phyloP scores from a whole-genome alignment of 2,797 vertebrate species.

The Oreortyx pictus region DNA sequence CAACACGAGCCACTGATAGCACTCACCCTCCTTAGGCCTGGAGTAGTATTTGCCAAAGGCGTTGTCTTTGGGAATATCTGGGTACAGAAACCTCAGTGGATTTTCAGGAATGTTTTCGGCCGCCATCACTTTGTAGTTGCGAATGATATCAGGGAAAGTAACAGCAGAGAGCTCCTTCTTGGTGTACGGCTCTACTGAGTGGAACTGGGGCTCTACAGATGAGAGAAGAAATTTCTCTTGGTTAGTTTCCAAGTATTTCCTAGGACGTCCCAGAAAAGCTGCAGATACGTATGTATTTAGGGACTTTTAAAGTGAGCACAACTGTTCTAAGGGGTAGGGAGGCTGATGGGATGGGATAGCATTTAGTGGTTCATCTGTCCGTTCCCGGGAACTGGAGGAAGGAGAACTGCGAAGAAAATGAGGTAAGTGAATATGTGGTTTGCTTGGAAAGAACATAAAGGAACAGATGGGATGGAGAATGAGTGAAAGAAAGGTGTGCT shows the following conservation, averaged over 20 bases:
- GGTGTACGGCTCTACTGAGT: conserved; percentile 96
- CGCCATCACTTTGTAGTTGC: conserved; percentile 97
- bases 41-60: conserved; percentile 96
- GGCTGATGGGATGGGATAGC: no score
- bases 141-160: conserved; percentile 94
- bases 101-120: conserved; percentile 97
- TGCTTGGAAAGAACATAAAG: not conserved
- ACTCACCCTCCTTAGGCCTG: conserved; percentile 90
- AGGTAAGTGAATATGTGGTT: not conserved
- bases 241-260: not conserved
- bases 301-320: no score
- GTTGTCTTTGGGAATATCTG: conserved; percentile 89
- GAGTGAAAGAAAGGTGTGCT: not conserved
- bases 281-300: no score
- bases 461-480: accelerated
- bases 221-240: not conserved
- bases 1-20: accelerated
- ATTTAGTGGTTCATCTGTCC: accelerated
- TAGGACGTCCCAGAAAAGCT: not conserved
- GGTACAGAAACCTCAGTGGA: conserved; percentile 92
- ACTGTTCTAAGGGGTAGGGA: no score
- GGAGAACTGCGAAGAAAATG: not conserved
- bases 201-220: conserved; percentile 84
- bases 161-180: conserved; percentile 94
- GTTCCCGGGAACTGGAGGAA: accelerated